phyloP scores from a whole-genome alignment of 2,113 vertebrate species.

The Grammatotria lemairii region DNA sequence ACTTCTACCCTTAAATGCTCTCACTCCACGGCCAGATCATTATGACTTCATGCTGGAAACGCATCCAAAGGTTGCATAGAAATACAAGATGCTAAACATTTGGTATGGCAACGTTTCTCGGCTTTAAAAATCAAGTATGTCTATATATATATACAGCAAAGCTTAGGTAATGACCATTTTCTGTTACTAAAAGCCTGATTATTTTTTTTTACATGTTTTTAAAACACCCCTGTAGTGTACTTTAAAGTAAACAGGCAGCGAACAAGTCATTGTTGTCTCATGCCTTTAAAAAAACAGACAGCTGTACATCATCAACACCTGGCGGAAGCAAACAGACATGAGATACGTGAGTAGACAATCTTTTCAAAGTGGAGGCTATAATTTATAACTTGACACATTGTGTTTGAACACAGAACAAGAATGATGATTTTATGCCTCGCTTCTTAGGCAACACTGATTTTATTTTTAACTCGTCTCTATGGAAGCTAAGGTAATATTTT shows the following conservation, averaged over 20 bases:
- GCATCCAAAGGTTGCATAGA: background rate
- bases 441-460: background rate
- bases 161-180: background rate
- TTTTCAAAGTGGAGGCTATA: background rate
- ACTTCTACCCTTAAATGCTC: background rate
- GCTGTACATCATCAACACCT: background rate
- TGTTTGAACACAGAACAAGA: background rate
- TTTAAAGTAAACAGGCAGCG: background rate
- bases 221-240: background rate
- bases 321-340: background rate
- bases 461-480: conserved; percentile 1
- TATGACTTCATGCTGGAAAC: conserved; percentile 23
- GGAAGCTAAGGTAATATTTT: background rate
- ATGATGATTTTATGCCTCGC: background rate
- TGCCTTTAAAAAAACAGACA: background rate
- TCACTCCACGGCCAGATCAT: conserved; percentile 18
- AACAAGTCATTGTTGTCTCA: background rate
- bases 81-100: conserved; percentile 6
- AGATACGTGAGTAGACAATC: background rate
- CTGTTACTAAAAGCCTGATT: background rate
- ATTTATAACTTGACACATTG: background rate
- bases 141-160: background rate
- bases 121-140: background rate
- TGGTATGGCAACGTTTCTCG: background rate
- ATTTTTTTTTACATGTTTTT: background rate